Evolutionary conservation across 2,888 invertebrate species (phyloP).

Genomic region (Steinernema hermaphroditum): DNA sequence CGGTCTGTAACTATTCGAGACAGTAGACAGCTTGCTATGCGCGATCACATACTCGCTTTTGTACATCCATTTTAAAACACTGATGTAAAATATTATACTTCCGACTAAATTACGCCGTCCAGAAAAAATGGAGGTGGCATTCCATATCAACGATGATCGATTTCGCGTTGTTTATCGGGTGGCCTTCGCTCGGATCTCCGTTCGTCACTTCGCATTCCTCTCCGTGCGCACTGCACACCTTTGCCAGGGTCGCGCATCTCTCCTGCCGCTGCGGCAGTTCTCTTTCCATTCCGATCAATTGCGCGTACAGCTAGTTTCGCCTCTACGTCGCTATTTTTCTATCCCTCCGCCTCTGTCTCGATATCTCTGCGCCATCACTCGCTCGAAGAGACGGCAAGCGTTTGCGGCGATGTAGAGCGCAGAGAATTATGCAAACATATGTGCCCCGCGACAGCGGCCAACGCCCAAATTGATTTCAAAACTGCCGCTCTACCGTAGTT

Average conservation of each 20-base stretch:
- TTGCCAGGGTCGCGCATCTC: conserved; percentile 10
- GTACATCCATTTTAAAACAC: not conserved
- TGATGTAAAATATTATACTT: not conserved
- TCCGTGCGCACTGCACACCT: conserved; percentile 21
- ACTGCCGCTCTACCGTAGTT: conserved; percentile 30
- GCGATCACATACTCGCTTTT: not conserved
- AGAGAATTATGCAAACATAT: conserved; percentile 27
- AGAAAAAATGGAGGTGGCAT: conserved; percentile 9
- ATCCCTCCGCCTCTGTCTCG: not conserved
- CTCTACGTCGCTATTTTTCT: not conserved
- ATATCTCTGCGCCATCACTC: not conserved
- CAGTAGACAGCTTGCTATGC: not conserved
- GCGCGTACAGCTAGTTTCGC: conserved; percentile 16
- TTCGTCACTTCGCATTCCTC: conserved; percentile 23
- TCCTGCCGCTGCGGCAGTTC: not conserved
- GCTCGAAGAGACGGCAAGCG: not conserved
- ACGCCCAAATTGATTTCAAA: conserved; percentile 24
- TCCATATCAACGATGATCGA: conserved; percentile 29
- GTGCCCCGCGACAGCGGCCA: conserved; percentile 18
- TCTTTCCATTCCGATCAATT: conserved; percentile 17
- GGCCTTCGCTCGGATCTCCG: conserved; percentile 24
- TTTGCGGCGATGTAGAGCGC: conserved; percentile 17
- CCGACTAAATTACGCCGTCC: not conserved
- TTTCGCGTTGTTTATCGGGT: conserved; percentile 28
- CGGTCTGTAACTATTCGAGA: not conserved